Evolutionary conservation across 2,888 invertebrate species (phyloP), one percentile per base, ranked within the genome.

Genomic region (Homarus gammarus): DNA sequence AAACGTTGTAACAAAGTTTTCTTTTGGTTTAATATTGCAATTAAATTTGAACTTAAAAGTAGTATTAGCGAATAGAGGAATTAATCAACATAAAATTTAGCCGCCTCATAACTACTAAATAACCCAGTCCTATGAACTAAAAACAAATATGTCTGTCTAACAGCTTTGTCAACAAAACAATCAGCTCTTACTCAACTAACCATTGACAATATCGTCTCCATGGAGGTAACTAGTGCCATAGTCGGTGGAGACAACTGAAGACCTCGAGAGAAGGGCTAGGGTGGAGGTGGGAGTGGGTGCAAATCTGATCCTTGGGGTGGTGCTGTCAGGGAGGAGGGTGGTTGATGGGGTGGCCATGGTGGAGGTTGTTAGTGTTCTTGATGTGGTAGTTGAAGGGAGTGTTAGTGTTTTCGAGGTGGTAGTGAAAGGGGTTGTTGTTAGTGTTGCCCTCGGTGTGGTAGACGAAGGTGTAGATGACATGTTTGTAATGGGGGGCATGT

Each of bases 161-260:
- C n/a, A n/a, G n/a, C n/a, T n/a, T n/a, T n/a, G n/a, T n/a, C n/a
- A n/a, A n/a, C n/a, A n/a, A n/a, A n/a, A n/a, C n/a, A n/a, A n/a
- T n/a, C n/a, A n/a, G n/a, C n/a, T 79, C 40, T 33, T n/a, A 18
- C n/a, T 68, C 8, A 33, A 86, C 87, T 87, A 87, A 87, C 87
- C 87, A 38, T 87, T 61, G 36, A 87, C 33, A 8, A 81, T 56
- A 38, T 61, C 81, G 61, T 31, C 61, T 33, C 61, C 31, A 40
- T 79, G 81, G 61, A 87, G 81, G 73, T 87, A 87, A n/a, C 81
- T 73, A 27, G 81, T 70, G 18, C 44, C 44, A 31, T 49, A 18
- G 18, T 73, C 81, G 36, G 51, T 49, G 40, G 73, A 73, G 22
- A n/a, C 49, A 27, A 33, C 78, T 49, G 49, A 56, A 2, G 33